Percentiles rank a stretch among this genome's conserved stretches.
phyloP scores from a whole-genome alignment of 1,140 invertebrate genomes.

The Asbolus verrucosus region DNA sequence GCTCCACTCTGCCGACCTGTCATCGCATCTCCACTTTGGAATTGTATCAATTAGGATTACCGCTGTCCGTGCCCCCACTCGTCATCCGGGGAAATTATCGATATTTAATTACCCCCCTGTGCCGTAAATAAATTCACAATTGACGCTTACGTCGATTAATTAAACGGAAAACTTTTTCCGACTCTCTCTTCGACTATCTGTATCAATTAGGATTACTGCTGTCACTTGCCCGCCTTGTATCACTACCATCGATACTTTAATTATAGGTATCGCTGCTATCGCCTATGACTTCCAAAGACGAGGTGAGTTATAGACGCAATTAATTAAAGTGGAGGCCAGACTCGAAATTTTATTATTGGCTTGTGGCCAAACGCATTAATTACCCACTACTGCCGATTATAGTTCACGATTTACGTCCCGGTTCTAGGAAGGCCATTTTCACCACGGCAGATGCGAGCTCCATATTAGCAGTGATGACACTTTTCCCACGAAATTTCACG shows the following conservation, averaged over 20 bases:
- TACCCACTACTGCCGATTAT: conserved; percentile 23
- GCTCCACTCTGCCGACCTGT: conserved; percentile 59
- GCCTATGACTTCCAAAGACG: conserved; percentile 24
- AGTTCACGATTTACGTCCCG: neutral
- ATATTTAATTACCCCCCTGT: conserved; percentile 39
- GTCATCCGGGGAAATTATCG: conserved; percentile 40
- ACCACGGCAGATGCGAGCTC: neutral
- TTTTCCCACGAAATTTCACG: no score
- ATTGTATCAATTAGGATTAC: conserved; percentile 63
- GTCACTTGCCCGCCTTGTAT: conserved; percentile 9
- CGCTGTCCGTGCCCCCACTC: conserved; percentile 43
- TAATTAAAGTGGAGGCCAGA: conserved; percentile 30
- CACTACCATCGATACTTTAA: conserved; percentile 17
- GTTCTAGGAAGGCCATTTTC: conserved; percentile 16
- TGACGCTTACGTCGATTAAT: no score
- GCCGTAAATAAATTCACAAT: no score
- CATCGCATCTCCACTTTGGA: conserved; percentile 51
- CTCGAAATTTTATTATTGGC: conserved; percentile 36
- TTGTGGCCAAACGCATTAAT: conserved; percentile 31
- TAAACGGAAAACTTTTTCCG: conserved; percentile 3
- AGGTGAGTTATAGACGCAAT: conserved; percentile 23
- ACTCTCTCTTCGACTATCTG: conserved; percentile 2
- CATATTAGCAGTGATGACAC: no score
- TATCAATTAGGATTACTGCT: conserved; percentile 32
- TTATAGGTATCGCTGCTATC: conserved; percentile 10